Conservation (phyloP, 2,113 vertebrate species). For the Myrmecobius fasciatus region DNA sequence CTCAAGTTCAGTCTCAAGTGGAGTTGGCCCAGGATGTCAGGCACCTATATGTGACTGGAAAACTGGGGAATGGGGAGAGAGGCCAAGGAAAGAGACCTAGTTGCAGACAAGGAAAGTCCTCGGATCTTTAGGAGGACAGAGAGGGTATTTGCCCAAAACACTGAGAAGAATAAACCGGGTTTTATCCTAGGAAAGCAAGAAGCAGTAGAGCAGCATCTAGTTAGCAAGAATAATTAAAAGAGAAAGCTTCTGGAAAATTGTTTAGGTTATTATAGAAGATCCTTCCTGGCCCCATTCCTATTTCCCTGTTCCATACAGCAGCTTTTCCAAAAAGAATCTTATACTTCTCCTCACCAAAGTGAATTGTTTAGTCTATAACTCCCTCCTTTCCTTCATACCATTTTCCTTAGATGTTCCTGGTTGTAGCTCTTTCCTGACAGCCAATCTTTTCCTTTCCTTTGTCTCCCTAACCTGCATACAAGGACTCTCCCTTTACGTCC, state of each 20-base stretch:
- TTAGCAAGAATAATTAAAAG: not conserved
- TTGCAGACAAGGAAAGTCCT: not conserved
- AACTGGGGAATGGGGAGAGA: not conserved
- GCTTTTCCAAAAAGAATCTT: not conserved
- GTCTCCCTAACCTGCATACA: not conserved
- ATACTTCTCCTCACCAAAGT: not conserved
- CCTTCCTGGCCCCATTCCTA: not conserved
- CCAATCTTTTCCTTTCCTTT: not conserved
- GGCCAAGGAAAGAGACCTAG: not conserved
- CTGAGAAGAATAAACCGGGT: not conserved
- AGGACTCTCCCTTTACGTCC: not conserved
- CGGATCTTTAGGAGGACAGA: not conserved
- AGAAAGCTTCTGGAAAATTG: not conserved
- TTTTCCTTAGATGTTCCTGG: not conserved
- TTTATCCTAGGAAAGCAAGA: not conserved
- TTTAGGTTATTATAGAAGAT: too few species aligned
- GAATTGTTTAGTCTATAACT: not conserved
- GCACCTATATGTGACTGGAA: not conserved
- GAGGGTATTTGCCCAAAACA: not conserved
- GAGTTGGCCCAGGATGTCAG: not conserved
- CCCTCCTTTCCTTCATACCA: not conserved
- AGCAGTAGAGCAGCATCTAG: not conserved
- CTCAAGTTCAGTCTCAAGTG: not conserved
- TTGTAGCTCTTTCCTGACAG: not conserved
- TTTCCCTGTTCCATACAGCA: not conserved